Percentiles rank a stretch among this genome's conserved stretches.
phyloP scores from a whole-genome alignment of 2,797 vertebrate genomes.

The Hydrolagus colliei region DNA sequence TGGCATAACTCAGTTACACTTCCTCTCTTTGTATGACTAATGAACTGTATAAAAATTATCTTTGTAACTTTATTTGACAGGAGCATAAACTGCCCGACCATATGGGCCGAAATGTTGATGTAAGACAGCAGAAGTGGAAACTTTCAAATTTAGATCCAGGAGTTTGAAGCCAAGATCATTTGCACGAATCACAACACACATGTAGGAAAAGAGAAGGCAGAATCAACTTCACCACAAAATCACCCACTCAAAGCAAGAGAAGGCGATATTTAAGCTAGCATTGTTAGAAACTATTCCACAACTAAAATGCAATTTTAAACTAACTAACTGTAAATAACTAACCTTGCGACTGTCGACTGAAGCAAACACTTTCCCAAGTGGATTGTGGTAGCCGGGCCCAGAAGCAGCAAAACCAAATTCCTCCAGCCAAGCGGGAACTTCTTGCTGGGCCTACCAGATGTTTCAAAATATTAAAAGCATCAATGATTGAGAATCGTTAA shows the following conservation, averaged over 20 bases:
- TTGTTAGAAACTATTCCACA: not conserved
- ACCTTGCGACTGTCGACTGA: slow-evolving; percentile 69
- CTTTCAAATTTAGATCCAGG: not conserved
- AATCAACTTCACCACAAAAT: not conserved
- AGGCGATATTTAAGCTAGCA: no score
- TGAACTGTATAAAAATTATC: not conserved
- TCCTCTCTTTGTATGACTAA: not conserved
- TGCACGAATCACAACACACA: no score
- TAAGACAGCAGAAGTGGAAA: not conserved
- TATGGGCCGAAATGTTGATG: not conserved
- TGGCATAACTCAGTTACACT: not conserved
- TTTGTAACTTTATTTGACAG: not conserved
- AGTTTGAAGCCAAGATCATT: not conserved
- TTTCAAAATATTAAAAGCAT: not conserved
- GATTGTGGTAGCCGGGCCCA: slow-evolving; percentile 42
- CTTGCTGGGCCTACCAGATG: slow-evolving; percentile 75
- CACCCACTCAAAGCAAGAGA: no score
- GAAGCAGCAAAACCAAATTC: slow-evolving; percentile 61
- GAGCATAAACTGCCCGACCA: not conserved
- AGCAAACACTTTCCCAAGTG: slow-evolving; percentile 48
- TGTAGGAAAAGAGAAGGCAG: not conserved
- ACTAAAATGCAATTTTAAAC: not conserved
- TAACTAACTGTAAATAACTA: slow-evolving; percentile 33
- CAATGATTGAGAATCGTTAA: not conserved
- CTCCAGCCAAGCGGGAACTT: slow-evolving; percentile 81